Evolutionary conservation across 2,888 invertebrate species (phyloP).

Genomic region (Cephalotes varians): DNA sequence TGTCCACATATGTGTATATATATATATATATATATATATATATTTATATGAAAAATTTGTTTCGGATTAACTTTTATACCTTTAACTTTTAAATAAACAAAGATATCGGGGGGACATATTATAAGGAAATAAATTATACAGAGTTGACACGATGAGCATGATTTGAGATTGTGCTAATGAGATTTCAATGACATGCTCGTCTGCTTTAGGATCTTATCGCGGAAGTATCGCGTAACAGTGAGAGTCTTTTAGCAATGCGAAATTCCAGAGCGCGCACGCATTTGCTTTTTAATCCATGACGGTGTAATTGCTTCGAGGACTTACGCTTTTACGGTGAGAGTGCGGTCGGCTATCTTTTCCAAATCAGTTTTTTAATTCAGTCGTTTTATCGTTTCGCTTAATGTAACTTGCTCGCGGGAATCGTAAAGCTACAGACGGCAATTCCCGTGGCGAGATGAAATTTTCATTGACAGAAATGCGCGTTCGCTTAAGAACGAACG

Average conservation of each 20-base stretch:
- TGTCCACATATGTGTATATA: too few species aligned
- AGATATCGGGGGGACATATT: neutral
- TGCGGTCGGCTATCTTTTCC: slow-evolving; percentile 59
- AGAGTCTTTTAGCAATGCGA: slow-evolving; percentile 29
- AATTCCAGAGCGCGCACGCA: slow-evolving; percentile 25
- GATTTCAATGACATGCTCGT: neutral
- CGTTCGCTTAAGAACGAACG: slow-evolving; percentile 37
- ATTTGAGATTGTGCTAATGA: slow-evolving; percentile 19
- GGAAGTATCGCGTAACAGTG: neutral
- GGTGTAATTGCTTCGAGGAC: slow-evolving; percentile 63
- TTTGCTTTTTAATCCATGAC: slow-evolving; percentile 55
- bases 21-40: too few species aligned
- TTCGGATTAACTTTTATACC: neutral
- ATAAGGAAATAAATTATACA: slow-evolving; percentile 45
- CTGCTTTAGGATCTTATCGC: slow-evolving; percentile 28
- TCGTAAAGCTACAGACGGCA: slow-evolving; percentile 65
- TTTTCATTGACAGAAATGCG: slow-evolving; percentile 63
- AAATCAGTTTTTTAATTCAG: slow-evolving; percentile 70
- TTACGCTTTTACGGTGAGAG: slow-evolving; percentile 61
- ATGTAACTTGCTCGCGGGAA: slow-evolving; percentile 58
- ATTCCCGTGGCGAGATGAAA: slow-evolving; percentile 55
- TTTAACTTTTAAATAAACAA: neutral
- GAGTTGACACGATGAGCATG: neutral
- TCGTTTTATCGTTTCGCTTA: slow-evolving; percentile 65
- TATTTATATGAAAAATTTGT: too few species aligned